These are phyloP conservation scores for Tridacna gigas DNA, from an alignment of 2,888 invertebrate species.

Conservation along the genomic window DNA sequence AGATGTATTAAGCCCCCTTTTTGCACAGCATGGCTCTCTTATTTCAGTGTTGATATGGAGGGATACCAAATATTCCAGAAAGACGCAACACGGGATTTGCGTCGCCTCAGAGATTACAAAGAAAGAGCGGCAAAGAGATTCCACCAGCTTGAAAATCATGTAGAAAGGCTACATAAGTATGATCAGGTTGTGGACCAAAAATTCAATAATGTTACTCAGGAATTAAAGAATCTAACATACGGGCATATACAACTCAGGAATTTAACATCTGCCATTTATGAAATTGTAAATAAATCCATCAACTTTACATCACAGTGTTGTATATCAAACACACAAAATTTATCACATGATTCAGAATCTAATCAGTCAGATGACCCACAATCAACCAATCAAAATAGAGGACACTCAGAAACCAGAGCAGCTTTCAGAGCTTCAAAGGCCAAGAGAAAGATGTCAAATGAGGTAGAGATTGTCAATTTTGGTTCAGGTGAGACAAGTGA, in stretches of 20 bases:
- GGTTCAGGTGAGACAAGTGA: conserved; percentile 59
- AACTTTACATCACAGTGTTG: conserved; percentile 46
- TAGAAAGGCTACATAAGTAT: conserved; percentile 46
- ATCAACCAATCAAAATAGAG: conserved; percentile 29
- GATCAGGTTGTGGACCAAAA: conserved; percentile 24
- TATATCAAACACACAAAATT: neutral
- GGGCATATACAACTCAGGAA: conserved; percentile 35
- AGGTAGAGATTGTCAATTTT: conserved; percentile 57
- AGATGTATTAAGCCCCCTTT: neutral
- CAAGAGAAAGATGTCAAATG: neutral
- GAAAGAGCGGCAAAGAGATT: conserved; percentile 65
- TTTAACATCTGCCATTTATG: conserved; percentile 30
- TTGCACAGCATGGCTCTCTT: no score
- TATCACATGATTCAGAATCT: neutral
- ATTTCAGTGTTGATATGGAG: conserved; percentile 46
- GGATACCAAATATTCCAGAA: conserved; percentile 60
- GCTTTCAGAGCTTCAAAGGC: neutral
- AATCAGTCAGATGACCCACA: neutral
- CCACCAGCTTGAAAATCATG: conserved; percentile 62
- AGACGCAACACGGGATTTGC: conserved; percentile 57
- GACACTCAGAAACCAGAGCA: conserved; percentile 32
- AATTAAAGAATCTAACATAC: conserved; percentile 24
- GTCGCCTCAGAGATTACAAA: conserved; percentile 59
- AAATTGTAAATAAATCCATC: conserved; percentile 31
- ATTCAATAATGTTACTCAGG: conserved; percentile 54